Conservation (phyloP, 2,888 invertebrate species). For the Nomada ferruginata region DNA sequence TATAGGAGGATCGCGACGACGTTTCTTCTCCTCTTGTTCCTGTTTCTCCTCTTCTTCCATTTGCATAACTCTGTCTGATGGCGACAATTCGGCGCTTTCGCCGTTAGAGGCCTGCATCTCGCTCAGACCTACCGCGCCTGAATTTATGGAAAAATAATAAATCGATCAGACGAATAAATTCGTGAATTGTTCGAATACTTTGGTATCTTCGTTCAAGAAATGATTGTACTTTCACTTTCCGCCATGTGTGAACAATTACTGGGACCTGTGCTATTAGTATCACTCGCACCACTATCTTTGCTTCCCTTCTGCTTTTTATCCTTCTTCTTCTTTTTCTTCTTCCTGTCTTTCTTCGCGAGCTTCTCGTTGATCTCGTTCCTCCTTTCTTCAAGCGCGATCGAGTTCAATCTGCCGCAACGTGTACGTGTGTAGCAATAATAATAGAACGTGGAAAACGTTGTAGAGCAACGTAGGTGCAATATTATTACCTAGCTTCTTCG, state of each 20-base stretch:
- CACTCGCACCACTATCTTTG: constrained; percentile 74
- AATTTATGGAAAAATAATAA: not conserved
- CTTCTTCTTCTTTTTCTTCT: constrained; percentile 90
- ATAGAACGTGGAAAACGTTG: not conserved
- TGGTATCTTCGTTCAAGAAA: not conserved
- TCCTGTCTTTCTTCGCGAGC: constrained; percentile 90
- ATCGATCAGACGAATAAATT: not conserved
- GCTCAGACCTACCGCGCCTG: constrained; percentile 67
- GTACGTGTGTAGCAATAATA: not conserved
- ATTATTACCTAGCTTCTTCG: constrained; percentile 90
- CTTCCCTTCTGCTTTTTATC: constrained; percentile 84
- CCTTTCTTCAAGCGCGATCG: constrained; percentile 89
- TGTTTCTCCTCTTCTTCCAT: constrained; percentile 88
- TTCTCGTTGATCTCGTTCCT: constrained; percentile 90
- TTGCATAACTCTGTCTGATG: constrained; percentile 86
- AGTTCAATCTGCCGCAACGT: constrained; percentile 85
- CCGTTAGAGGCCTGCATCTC: constrained; percentile 77
- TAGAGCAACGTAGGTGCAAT: not conserved
- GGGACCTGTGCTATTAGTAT: constrained; percentile 71
- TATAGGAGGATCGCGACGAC: constrained; percentile 91
- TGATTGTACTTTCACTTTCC: constrained; percentile 76
- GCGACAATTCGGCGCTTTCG: constrained; percentile 81
- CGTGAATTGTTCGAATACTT: not conserved
- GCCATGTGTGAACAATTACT: constrained; percentile 80
- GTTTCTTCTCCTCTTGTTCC: constrained; percentile 89